Evolutionary conservation across 2,797 vertebrate genomes (phyloP), one percentile per base, ranked within the genome.

Genomic region (Liparis tanakae): DNA sequence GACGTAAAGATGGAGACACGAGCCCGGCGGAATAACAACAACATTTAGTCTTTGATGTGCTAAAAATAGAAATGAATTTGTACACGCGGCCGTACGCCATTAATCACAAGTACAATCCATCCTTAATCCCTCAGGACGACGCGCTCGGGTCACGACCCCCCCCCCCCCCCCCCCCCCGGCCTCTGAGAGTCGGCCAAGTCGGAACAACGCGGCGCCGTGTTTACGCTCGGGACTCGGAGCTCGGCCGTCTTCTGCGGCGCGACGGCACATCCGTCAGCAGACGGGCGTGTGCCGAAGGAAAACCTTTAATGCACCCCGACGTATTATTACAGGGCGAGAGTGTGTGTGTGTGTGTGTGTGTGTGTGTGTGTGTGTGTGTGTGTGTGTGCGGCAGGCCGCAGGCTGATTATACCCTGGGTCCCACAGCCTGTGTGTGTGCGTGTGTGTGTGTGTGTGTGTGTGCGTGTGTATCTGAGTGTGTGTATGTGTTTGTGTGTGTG

Each of bases 261-360:
- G 57, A 53, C n/a, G 1, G 50, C 12, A 14, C 51, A 53, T 53
- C 14, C 2, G 7, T 53, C 51, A 13, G 20, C 53, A 33, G 22
- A 30, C 13, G 25, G 25, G 51, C 51, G 57, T 58, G 58, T 41
- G 78, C 67, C 83, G 75, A 87, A 89, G 80, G 63, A 81, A 73
- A 88, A 71, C 67, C 83, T 60, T 78, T 77, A 87, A 85, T 82
- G 83, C 66, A 82, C 65, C 81, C 74, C 76, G 61, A 61, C 85
- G 67, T 83, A 65, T 90, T 88, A 91, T 89, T 90, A 87, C 71
- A 66, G 58, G 65, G 25, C 62, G 68, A 72, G 57, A 51, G 25
- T 30, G 25, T 30, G 25, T 30, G 25, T 30, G 25, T 30, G 25
- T 30, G 25, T 30, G 25, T 30, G 76, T 82, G 70, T 65, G 68